Conservation (phyloP, 2,797 vertebrate genomes). For the Lacerta agilis region DNA sequence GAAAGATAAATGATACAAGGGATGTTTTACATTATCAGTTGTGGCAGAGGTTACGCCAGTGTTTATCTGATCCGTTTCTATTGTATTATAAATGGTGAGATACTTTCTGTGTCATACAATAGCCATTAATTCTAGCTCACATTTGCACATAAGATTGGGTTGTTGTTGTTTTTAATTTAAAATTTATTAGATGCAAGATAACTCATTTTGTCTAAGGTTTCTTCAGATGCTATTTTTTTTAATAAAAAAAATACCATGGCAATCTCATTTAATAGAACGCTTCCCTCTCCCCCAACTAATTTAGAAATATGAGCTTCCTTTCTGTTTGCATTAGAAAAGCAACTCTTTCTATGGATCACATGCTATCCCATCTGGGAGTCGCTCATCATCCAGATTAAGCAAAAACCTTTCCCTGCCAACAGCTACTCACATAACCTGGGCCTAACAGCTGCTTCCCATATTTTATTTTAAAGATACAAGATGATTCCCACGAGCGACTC, state of each 20-base stretch:
- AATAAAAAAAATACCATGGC: neutral
- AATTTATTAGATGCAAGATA: conserved; percentile 51
- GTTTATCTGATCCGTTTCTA: conserved; percentile 76
- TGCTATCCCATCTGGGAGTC: neutral
- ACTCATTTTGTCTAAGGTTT: conserved; percentile 35
- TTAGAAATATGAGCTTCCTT: conserved; percentile 11
- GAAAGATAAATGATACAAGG: conserved; percentile 75
- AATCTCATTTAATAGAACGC: conserved; percentile 23
- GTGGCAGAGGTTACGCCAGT: conserved; percentile 73
- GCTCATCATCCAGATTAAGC: neutral
- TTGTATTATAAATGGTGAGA: conserved; percentile 68
- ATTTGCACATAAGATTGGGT: conserved; percentile 55
- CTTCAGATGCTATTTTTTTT: conserved; percentile 16
- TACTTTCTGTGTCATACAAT: conserved; percentile 60
- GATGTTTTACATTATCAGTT: conserved; percentile 76
- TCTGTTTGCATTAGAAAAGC: conserved; percentile 10
- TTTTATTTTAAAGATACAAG: conserved; percentile 29
- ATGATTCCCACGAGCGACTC: conserved; percentile 1
- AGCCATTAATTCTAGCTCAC: conserved; percentile 56
- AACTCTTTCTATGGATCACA: conserved; percentile 15
- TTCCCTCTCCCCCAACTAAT: conserved; percentile 5
- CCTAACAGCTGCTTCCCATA: conserved; percentile 35
- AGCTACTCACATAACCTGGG: conserved; percentile 28
- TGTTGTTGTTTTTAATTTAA: conserved; percentile 68
- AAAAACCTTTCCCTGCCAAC: conserved; percentile 27